Evolutionary conservation across 2,113 vertebrate species (phyloP).

Genomic region (Zapornia atra): DNA sequence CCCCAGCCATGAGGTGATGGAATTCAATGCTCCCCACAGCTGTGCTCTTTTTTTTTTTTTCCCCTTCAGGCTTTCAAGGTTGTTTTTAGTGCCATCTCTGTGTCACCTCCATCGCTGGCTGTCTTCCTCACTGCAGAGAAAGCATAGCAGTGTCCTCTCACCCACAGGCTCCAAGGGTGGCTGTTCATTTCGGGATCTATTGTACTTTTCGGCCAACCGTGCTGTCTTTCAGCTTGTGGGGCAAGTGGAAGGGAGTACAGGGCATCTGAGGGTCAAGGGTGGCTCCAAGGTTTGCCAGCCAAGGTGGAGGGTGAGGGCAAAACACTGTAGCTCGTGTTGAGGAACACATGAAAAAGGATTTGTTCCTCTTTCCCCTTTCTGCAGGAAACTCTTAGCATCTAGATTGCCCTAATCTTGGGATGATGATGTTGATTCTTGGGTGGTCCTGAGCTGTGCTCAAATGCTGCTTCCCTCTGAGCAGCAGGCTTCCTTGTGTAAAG

Average conservation of each 20-base stretch:
- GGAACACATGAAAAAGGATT: neutral
- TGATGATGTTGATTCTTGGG: neutral
- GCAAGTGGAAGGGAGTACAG: neutral
- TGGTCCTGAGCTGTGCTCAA: neutral
- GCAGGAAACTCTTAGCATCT: neutral
- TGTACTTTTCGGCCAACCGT: neutral
- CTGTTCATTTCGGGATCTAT: neutral
- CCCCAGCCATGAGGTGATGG: constrained; percentile 18
- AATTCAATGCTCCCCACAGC: neutral
- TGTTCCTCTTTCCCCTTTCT: neutral
- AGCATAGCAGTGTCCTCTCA: neutral
- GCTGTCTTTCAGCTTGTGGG: neutral
- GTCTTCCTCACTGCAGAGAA: neutral
- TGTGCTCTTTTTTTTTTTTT: neutral
- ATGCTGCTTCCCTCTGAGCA: neutral
- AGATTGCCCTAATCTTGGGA: neutral
- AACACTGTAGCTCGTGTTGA: neutral
- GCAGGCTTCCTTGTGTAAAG: neutral
- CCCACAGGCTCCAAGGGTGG: neutral
- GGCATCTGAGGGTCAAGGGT: neutral
- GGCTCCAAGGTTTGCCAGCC: neutral
- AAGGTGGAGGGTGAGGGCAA: neutral
- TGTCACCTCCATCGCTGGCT: neutral
- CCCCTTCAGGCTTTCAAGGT: neutral
- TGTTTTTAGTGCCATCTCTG: neutral